These are phyloP conservation scores for Arremon brunneinucha DNA, from an alignment of 2,797 vertebrate species.

Conservation along the genomic window DNA sequence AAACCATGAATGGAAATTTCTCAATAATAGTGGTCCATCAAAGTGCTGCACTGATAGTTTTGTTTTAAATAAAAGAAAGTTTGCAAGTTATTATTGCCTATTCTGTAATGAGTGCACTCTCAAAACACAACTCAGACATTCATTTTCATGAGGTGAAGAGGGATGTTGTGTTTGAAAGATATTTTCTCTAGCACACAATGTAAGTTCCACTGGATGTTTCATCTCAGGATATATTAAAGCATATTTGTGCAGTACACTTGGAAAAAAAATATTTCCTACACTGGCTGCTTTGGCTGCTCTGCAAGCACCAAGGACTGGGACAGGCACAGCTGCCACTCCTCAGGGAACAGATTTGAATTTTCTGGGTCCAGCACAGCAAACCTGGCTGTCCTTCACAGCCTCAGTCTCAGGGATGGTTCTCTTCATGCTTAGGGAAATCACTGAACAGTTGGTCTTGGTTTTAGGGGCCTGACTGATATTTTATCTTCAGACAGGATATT, in stretches of 20 bases:
- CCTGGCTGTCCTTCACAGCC: not conserved
- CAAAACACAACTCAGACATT: not conserved
- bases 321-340: not conserved
- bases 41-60: not conserved
- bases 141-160: not conserved
- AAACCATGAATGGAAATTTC: constrained; percentile 35
- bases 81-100: not conserved
- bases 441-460: not conserved
- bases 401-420: not conserved
- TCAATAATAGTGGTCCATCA: not conserved
- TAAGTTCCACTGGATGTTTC: not conserved
- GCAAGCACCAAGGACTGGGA: not conserved
- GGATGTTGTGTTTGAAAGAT: not conserved
- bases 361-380: not conserved
- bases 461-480: not conserved
- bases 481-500: not conserved
- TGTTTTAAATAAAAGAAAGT: not conserved
- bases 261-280: not conserved
- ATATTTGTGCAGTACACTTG: not conserved
- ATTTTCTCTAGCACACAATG: not conserved
- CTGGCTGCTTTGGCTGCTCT: not conserved
- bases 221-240: not conserved
- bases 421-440: not conserved
- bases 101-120: not conserved
- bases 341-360: not conserved